Evolutionary conservation across 2,797 vertebrate species (phyloP), one percentile per base, ranked within the genome.

Genomic region (Sebastes hubbsi): DNA sequence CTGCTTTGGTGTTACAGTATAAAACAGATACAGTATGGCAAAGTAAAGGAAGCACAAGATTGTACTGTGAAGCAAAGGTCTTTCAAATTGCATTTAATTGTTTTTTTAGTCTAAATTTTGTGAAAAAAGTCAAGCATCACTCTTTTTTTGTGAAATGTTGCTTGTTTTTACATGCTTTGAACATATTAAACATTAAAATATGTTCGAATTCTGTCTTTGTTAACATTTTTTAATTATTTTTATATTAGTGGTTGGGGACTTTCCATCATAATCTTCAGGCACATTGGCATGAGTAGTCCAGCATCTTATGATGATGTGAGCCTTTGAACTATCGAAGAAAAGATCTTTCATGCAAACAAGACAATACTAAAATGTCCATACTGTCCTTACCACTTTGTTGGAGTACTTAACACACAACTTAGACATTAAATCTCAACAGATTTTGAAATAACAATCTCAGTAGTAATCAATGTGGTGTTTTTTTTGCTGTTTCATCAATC

Each of bases 1-100:
- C 83, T 88, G 85, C 9, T 62, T 75, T 64, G 12, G 61, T 61
- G 42, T 73, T 38, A 36, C 13, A 71, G 36, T 42, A 9, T 7
- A 62, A 29, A 81, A 58, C 27, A 38, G 16, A 42, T 30, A 77
- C 13, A 29, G 46, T 46, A 38, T 5, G 5, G 25, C 18, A 72
- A 63, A 77, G 69, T 16, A 8, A 72, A 14, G 4, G 36, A 56
- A 60, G 38, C 12, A 29, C 14, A 80, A 14, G 3, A 25, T 12
- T 56, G 11, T 3, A 9, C 32, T 56, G 20, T 46, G 7, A 3
- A 4, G n/a, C 13, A n/a, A 32, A 67, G 63, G 8, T 54, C 10
- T 49, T 54, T 77, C 10, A 59, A 29, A 61, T 64, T 38, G 6
- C 4, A 55, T 24, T 61, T 38, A 1, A 29, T 9, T 8, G 2